Percentiles rank a stretch among this genome's conserved stretches.
Conservation (phyloP, 1,140 invertebrate species). For the Neodiprion virginianus region DNA sequence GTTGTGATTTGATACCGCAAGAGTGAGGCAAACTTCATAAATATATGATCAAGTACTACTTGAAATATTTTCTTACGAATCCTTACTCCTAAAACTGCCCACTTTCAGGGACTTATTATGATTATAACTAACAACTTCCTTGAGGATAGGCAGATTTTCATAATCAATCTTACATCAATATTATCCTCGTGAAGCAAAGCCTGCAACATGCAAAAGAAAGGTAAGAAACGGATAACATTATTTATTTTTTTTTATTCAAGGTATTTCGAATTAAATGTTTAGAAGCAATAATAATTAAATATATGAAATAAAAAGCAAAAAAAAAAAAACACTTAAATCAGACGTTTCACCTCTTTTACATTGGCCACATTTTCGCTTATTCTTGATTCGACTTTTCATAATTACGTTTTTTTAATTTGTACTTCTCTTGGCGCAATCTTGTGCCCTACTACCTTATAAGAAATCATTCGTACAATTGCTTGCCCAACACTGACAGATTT, state of each 20-base stretch:
- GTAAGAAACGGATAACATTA: conserved; percentile 36
- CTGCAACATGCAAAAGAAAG: conserved; percentile 9
- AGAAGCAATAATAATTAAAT: conserved; percentile 48
- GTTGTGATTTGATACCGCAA: no score
- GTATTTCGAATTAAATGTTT: conserved; percentile 46
- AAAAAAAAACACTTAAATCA: conserved; percentile 45
- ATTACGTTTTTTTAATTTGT: conserved; percentile 42
- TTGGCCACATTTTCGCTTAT: conserved; percentile 35
- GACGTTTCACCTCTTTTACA: conserved; percentile 48
- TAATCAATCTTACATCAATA: no score
- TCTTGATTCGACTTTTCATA: conserved; percentile 36
- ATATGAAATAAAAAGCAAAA: conserved; percentile 48
- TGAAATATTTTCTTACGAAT: no score
- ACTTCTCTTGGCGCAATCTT: conserved; percentile 49
- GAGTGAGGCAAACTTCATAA: no score
- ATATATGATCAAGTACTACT: no score
- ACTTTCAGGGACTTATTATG: no score
- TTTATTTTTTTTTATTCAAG: conserved; percentile 48
- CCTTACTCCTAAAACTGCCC: no score
- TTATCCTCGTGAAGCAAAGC: no score
- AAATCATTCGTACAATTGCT: conserved; percentile 40
- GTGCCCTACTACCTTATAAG: conserved; percentile 38
- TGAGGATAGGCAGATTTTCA: no score
- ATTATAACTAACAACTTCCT: no score
- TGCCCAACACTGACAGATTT: conserved; percentile 42